These are phyloP conservation scores for Gobio occitaniae DNA, from an alignment of 2,797 vertebrate genomes.

Conservation along the genomic window DNA sequence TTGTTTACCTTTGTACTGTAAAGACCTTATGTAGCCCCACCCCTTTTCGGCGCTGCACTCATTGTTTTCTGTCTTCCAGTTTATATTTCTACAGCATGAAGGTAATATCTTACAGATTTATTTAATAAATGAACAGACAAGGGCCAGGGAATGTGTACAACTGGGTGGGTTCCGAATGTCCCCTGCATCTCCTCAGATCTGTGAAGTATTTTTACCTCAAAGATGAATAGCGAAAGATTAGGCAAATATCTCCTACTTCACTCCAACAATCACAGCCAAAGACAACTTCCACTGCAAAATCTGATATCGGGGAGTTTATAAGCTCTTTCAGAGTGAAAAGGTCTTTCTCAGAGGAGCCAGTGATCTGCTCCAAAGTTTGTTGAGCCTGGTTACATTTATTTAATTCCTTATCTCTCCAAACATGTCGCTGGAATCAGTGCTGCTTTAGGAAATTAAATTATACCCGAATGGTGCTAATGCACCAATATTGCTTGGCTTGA, in stretches of 20 bases:
- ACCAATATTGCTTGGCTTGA: slow-evolving; percentile 59
- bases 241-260: slow-evolving; percentile 52
- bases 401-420: slow-evolving; percentile 77
- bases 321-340: slow-evolving; percentile 57
- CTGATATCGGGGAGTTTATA: slow-evolving; percentile 65
- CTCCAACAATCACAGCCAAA: slow-evolving; percentile 68
- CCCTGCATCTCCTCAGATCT: slow-evolving; percentile 60
- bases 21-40: too few species aligned
- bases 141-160: background rate
- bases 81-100: background rate
- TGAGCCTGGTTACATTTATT: slow-evolving; percentile 63
- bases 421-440: slow-evolving; percentile 74
- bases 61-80: background rate
- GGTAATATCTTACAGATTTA: background rate
- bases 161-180: slow-evolving; percentile 40
- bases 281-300: slow-evolving; percentile 72
- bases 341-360: slow-evolving; percentile 58
- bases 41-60: background rate
- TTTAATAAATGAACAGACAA: background rate
- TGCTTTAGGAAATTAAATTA: slow-evolving; percentile 76
- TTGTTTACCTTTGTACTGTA: too few species aligned
- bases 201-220: slow-evolving; percentile 56
- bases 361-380: slow-evolving; percentile 68
- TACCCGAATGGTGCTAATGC: slow-evolving; percentile 64
- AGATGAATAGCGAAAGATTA: slow-evolving; percentile 40